Percentiles rank a stretch among this genome's conserved stretches.
Conservation (phyloP, 2,797 vertebrate genomes). For the Manis crassicaudata region DNA sequence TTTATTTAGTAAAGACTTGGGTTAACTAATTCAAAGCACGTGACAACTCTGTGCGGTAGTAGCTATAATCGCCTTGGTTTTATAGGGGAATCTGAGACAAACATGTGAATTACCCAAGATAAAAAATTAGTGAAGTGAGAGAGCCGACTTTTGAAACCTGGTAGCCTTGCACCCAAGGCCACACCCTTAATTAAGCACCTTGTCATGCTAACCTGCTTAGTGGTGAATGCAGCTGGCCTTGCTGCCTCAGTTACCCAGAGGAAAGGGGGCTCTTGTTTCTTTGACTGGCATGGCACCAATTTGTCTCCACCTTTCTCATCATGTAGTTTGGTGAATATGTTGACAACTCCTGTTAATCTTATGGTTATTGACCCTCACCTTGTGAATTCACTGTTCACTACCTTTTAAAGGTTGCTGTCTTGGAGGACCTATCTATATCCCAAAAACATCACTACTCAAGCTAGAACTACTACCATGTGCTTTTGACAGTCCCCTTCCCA, state of each 20-base stretch:
- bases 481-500: not conserved
- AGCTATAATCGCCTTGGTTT: not conserved
- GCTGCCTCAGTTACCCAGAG: not conserved
- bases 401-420: not conserved
- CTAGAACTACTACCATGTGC: not conserved
- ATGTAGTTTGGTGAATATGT: not conserved
- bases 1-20: not conserved
- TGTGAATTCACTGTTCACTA: too few species aligned
- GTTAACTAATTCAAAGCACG: not conserved
- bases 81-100: not conserved
- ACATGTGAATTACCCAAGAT: not conserved
- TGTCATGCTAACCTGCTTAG: not conserved
- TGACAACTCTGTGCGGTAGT: not conserved
- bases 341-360: not conserved
- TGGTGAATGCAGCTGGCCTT: not conserved
- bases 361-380: not conserved
- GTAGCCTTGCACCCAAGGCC: not conserved
- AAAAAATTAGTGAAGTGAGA: not conserved
- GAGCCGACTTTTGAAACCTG: not conserved
- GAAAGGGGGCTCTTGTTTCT: not conserved
- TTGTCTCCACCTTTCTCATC: not conserved
- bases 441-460: not conserved
- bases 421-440: not conserved
- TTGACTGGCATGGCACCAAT: not conserved
- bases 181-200: not conserved